phyloP scores from a whole-genome alignment of 1,140 invertebrate genomes.

The Oncopeltus fasciatus region DNA sequence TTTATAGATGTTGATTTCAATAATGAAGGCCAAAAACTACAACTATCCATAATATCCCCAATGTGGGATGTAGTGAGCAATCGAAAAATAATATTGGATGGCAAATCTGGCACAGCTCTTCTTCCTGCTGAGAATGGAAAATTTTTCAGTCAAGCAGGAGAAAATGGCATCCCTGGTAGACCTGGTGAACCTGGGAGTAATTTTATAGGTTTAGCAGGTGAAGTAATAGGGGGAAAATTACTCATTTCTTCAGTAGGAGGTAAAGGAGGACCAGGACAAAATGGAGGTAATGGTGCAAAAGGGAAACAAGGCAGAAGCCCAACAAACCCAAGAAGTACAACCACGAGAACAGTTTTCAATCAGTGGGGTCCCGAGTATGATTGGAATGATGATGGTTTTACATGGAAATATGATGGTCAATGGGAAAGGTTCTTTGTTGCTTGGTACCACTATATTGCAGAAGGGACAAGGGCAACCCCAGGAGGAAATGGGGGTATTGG shows the following conservation, averaged over 20 bases:
- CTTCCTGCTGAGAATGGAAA: constrained; percentile 3
- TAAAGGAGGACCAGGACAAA: background rate
- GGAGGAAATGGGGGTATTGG: background rate
- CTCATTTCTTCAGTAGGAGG: background rate
- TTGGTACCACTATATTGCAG: background rate
- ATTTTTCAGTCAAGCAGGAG: background rate
- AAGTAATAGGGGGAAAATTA: background rate
- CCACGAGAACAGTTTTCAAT: background rate
- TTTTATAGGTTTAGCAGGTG: background rate
- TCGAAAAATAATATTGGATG: background rate
- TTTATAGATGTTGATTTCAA: background rate
- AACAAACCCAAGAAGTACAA: background rate
- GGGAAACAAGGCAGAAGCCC: background rate
- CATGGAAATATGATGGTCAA: background rate
- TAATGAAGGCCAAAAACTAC: background rate
- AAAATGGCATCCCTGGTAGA: background rate
- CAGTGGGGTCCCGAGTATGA: background rate
- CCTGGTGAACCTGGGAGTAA: background rate
- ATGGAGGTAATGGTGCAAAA: background rate
- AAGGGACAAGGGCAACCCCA: background rate
- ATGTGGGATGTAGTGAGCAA: background rate
- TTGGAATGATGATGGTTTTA: background rate
- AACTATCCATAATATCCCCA: background rate
- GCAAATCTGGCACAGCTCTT: background rate
- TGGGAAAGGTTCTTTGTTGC: background rate